A percentile compares a stretch with the other conserved stretches of the same genome.
phyloP scores from a whole-genome alignment of 1,140 invertebrate genomes.

The Varroa destructor region DNA sequence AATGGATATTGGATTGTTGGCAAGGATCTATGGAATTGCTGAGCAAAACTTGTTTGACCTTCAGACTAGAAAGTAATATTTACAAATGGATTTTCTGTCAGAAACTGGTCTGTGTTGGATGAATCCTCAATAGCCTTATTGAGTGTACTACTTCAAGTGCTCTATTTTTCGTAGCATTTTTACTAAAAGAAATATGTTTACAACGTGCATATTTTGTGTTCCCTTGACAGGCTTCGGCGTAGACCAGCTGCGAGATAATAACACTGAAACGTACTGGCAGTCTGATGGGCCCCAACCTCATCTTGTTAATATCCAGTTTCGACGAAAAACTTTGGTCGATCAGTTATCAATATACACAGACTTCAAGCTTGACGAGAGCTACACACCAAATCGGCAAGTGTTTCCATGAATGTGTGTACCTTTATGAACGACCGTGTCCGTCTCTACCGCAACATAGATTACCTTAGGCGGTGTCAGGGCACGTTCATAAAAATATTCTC shows the following conservation, averaged over 20 bases:
- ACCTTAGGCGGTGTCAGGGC: neutral
- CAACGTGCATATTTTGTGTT: slow-evolving; percentile 27
- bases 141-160: too few relatives aligned
- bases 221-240: slow-evolving; percentile 75
- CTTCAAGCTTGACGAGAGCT: slow-evolving; percentile 96
- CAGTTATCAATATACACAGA: slow-evolving; percentile 95
- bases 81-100: too few relatives aligned
- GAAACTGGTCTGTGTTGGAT: too few relatives aligned
- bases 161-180: too few relatives aligned
- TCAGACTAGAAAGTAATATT: too few relatives aligned
- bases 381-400: slow-evolving; percentile 72
- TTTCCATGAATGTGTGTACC: neutral
- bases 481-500: too few relatives aligned
- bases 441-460: slow-evolving; percentile 22
- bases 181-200: slow-evolving; percentile 1
- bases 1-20: too few relatives aligned
- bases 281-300: slow-evolving; percentile 96
- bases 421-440: slow-evolving; percentile 33
- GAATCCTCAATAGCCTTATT: too few relatives aligned
- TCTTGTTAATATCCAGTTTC: slow-evolving; percentile 93
- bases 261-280: slow-evolving; percentile 96
- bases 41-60: too few relatives aligned
- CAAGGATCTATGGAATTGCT: too few relatives aligned
- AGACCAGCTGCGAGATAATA: slow-evolving; percentile 84
- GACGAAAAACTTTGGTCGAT: slow-evolving; percentile 81